Conservation (phyloP, 2,113 vertebrate genomes). For the Castor canadensis region DNA sequence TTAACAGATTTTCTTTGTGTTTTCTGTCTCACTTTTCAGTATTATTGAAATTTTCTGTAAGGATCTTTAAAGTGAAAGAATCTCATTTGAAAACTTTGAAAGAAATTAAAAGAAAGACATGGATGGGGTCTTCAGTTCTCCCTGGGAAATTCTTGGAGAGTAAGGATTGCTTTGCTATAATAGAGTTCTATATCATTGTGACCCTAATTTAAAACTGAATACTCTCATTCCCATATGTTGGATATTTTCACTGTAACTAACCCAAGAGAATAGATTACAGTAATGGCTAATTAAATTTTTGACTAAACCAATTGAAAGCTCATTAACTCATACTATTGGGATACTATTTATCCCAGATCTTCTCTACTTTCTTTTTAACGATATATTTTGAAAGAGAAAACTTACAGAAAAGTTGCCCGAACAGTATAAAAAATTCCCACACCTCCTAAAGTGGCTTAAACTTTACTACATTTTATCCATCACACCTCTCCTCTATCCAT, state of each 20-base stretch:
- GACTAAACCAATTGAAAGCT: background rate
- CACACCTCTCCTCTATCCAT: background rate
- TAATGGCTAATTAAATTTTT: background rate
- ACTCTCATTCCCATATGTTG: background rate
- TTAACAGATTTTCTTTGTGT: background rate
- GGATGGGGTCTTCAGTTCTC: background rate
- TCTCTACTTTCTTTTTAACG: background rate
- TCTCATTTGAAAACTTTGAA: background rate
- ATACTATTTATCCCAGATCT: background rate
- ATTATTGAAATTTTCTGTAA: background rate
- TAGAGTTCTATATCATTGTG: background rate
- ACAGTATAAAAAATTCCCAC: background rate
- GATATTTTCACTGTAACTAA: constrained; percentile 14
- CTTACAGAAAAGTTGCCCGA: background rate
- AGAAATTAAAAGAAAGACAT: background rate
- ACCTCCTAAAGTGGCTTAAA: background rate
- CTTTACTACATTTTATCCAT: background rate
- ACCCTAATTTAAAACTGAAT: background rate
- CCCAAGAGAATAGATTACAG: background rate
- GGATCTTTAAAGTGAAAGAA: background rate
- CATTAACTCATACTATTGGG: background rate
- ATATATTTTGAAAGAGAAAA: constrained; percentile 20
- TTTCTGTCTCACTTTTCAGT: background rate
- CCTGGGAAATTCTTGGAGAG: background rate
- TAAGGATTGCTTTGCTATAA: background rate